A percentile compares a stretch with the other conserved stretches of the same genome.
Evolutionary conservation across 2,797 vertebrate species (phyloP).

Genomic region (Lutjanus campechanus): DNA sequence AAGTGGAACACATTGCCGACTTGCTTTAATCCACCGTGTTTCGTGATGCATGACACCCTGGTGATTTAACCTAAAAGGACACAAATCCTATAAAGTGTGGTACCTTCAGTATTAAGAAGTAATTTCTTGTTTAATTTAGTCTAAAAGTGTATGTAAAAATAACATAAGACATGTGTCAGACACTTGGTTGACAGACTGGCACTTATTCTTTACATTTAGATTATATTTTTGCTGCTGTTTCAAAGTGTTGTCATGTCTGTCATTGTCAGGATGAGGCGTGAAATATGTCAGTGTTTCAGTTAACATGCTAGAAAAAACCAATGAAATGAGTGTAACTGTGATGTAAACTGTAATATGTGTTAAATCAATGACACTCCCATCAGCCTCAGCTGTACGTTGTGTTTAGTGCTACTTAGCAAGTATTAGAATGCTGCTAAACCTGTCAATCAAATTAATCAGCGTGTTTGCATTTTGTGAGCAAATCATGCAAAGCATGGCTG

Average conservation of each 20-base stretch:
- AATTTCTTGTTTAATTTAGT: not conserved
- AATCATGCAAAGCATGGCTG: not conserved
- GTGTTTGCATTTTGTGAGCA: not conserved
- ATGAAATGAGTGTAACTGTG: not conserved
- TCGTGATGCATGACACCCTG: not conserved
- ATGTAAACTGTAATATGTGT: not conserved
- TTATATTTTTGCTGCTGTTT: not conserved
- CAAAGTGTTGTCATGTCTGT: not conserved
- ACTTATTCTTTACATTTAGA: not conserved
- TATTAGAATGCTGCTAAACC: not conserved
- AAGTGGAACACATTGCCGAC: not conserved
- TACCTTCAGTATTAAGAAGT: not conserved
- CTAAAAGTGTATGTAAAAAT: not conserved
- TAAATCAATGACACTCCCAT: not conserved
- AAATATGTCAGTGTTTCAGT: not conserved
- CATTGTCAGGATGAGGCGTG: not conserved
- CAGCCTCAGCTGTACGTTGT: not conserved
- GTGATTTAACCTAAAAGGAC: conserved; percentile 9
- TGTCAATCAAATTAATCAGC: too few species aligned
- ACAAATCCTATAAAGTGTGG: not conserved
- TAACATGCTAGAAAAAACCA: not conserved
- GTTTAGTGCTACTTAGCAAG: not conserved
- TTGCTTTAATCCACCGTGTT: not conserved
- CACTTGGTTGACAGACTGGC: not conserved
- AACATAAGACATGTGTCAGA: not conserved